Evolutionary conservation across 2,797 vertebrate genomes (phyloP).

Genomic region (Brotogeris chrysoptera): DNA sequence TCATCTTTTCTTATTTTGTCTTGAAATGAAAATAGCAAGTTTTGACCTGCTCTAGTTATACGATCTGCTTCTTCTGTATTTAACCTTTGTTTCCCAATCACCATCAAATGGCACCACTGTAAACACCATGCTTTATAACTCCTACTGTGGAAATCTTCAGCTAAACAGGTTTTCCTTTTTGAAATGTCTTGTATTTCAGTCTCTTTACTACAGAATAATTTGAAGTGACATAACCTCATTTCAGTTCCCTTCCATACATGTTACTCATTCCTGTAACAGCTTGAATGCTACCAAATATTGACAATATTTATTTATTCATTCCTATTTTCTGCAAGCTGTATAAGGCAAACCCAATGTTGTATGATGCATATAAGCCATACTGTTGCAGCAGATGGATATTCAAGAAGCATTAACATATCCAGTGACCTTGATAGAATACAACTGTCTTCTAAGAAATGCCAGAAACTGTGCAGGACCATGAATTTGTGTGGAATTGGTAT

Average conservation of each 20-base stretch:
- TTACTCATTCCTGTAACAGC: neutral
- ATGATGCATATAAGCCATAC: neutral
- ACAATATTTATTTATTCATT: neutral
- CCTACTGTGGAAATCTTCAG: neutral
- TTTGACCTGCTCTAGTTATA: neutral
- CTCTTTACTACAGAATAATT: neutral
- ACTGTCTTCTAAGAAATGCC: neutral
- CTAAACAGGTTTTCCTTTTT: neutral
- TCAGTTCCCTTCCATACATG: neutral
- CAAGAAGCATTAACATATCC: neutral
- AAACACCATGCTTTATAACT: neutral
- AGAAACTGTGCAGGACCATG: neutral
- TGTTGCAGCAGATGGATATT: neutral
- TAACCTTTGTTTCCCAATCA: neutral
- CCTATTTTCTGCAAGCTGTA: neutral
- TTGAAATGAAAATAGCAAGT: neutral
- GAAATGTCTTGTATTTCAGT: neutral
- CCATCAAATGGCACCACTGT: neutral
- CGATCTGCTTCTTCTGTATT: neutral
- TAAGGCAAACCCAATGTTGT: neutral
- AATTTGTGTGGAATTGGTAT: neutral
- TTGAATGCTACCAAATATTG: neutral
- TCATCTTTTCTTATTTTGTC: rapidly evolving
- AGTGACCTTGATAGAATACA: neutral
- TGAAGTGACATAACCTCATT: neutral